A percentile compares a stretch with the other conserved stretches of the same genome.
Conservation (phyloP, 2,797 vertebrate genomes). For the Oryzias dopingdopingensis region DNA sequence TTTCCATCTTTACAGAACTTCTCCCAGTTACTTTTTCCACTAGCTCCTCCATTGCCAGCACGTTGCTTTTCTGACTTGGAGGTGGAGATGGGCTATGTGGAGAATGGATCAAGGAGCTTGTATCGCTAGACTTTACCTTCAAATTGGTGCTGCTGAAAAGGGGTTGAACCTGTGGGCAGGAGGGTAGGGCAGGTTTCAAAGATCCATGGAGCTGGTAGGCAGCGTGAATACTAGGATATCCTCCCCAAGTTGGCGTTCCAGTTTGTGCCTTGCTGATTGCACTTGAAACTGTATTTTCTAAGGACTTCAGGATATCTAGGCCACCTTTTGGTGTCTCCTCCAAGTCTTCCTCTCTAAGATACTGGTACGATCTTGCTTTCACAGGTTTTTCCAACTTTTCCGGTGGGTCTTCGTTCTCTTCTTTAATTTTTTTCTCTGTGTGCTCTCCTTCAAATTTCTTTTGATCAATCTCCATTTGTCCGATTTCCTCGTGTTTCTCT, state of each 20-base stretch:
- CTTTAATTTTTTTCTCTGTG: conserved; percentile 87
- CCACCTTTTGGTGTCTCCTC: conserved; percentile 93
- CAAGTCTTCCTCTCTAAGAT: conserved; percentile 95
- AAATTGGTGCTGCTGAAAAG: conserved; percentile 82
- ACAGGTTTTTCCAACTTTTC: conserved; percentile 67
- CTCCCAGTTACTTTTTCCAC: conserved; percentile 97
- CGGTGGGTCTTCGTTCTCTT: conserved; percentile 85
- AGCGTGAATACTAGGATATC: conserved; percentile 97
- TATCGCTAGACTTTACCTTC: conserved; percentile 81
- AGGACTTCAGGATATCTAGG: conserved; percentile 93
- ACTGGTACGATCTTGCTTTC: conserved; percentile 83
- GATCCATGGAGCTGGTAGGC: conserved; percentile 95
- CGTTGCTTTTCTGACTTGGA: conserved; percentile 91
- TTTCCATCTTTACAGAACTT: conserved; percentile 80
- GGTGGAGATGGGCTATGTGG: conserved; percentile 88
- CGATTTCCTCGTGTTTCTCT: conserved; percentile 77
- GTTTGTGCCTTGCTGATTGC: conserved; percentile 99
- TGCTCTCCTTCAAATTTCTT: conserved; percentile 72
- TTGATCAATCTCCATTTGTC: conserved; percentile 68
- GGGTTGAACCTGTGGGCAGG: conserved; percentile 88
- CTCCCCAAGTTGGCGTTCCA: conserved; percentile 95
- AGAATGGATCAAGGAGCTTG: conserved; percentile 78
- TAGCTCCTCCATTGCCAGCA: conserved; percentile 95
- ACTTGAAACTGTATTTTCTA: conserved; percentile 95
- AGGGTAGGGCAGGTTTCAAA: conserved; percentile 79